Evolutionary conservation across 2,888 invertebrate species (phyloP), one percentile per base, ranked within the genome.

Genomic region (Lepetodrilus schrolli): DNA sequence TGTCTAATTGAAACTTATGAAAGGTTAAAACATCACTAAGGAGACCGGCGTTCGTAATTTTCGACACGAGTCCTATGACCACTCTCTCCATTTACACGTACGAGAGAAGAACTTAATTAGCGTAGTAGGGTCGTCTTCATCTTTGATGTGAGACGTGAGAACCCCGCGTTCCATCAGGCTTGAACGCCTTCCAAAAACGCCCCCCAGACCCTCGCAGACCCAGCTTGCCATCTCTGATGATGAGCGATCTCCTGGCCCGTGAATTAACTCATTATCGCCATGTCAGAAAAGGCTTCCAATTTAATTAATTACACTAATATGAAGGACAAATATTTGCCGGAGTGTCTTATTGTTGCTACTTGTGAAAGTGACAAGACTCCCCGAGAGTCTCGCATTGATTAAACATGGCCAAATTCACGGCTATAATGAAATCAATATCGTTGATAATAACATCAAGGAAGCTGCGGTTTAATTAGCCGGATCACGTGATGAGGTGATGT

Each of bases 281-380:
- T 72, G 72, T 72, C 72, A 72, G 72, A 66, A 72, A 72, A 58
- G 47, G 48, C 65, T 72, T 65, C 65, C 72, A 65, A 66, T 72
- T 72, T 72, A 72, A 72, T 72, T 72, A 72, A 72, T 72, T 72
- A 72, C 65, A 65, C 72, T 72, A 72, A 72, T 72, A 72, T 72
- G 65, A 72, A 65, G 72, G 66, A 66, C 66, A 58, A 72, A 72
- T 72, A 72, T 72, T 72, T 72, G 72, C 58, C 51, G 21, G 72
- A 58, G 58, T 65, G 38, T 21, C 65, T 36, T 47, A 65, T 72
- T 72, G 72, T 72, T 65, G 48, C 72, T 68, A 43, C 38, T 65
- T 47, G 47, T 47, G 47, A 47, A 47, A 48, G 47, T 72, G 72
- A 72, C 72, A 72, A 66, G 65, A 30, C 43, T 30, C 65, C 37